Conservation (phyloP, 2,113 vertebrate species). For the Pygoscelis antarcticus region DNA sequence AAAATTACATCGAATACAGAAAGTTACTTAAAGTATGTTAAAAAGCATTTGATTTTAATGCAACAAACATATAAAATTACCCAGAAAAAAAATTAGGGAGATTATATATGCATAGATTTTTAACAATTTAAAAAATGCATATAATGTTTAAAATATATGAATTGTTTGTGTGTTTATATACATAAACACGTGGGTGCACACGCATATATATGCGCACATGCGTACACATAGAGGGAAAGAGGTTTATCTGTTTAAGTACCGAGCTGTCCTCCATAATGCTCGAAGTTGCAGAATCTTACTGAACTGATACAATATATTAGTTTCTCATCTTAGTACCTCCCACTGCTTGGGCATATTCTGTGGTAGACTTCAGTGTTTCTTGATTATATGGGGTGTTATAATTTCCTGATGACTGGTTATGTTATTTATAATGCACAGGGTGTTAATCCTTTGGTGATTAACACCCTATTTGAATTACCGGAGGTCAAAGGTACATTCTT, state of each 20-base stretch:
- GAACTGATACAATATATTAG: background rate
- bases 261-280: background rate
- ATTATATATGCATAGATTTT: background rate
- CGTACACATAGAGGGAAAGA: background rate
- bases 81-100: background rate
- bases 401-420: constrained; percentile 46
- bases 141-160: background rate
- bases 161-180: background rate
- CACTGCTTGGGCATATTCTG: background rate
- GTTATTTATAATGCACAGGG: constrained; percentile 38
- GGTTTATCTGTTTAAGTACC: background rate
- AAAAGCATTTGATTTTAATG: background rate
- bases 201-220: rapidly evolving
- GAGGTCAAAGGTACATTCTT: constrained; percentile 28
- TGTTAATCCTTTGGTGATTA: constrained; percentile 61
- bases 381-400: constrained; percentile 32
- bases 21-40: background rate
- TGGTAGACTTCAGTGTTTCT: background rate
- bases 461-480: constrained; percentile 24
- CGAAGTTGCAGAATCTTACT: background rate
- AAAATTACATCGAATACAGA: rapidly evolving
- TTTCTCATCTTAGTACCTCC: background rate
- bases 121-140: background rate
- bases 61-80: background rate
- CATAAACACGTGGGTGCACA: rapidly evolving